Conservation (phyloP, 1,140 invertebrate species). For the Drosophila nannoptera region DNA sequence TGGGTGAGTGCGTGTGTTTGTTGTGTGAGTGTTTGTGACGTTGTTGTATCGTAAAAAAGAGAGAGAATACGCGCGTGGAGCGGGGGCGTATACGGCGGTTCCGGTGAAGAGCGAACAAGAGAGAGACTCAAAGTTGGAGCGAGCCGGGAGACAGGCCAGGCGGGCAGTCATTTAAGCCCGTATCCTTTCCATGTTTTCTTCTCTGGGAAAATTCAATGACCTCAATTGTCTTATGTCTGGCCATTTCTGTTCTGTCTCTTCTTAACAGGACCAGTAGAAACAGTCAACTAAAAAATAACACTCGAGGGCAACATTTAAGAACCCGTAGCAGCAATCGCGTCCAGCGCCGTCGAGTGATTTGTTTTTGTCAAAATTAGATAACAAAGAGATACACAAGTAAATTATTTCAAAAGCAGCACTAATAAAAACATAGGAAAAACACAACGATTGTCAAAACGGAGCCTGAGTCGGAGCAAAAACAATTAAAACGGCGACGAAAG, state of each 20-base stretch:
- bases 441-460: constrained; percentile 24
- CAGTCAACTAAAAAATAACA: constrained; percentile 39
- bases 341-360: constrained; percentile 37
- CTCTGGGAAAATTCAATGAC: constrained; percentile 70
- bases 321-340: constrained; percentile 37
- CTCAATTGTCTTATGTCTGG: constrained; percentile 73
- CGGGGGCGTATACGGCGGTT: constrained; percentile 53
- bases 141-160: constrained; percentile 33
- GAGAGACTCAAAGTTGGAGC: constrained; percentile 27
- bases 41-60: constrained; percentile 58
- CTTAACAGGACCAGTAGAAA: constrained; percentile 42
- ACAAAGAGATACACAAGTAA: constrained; percentile 21
- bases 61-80: constrained; percentile 37
- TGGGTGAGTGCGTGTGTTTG: constrained; percentile 48
- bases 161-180: constrained; percentile 31
- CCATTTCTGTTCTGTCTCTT: constrained; percentile 46
- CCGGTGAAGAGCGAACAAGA: constrained; percentile 41
- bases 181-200: constrained; percentile 49
- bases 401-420: neutral
- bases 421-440: constrained; percentile 7
- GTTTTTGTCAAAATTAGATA: constrained; percentile 24
- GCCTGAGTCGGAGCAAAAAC: constrained; percentile 28
- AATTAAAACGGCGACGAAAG: constrained; percentile 26
- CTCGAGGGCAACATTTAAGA: constrained; percentile 43
- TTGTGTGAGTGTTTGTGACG: constrained; percentile 50